Evolutionary conservation across 2,113 vertebrate species (phyloP).

Genomic region (Potamarius usumacintae): DNA sequence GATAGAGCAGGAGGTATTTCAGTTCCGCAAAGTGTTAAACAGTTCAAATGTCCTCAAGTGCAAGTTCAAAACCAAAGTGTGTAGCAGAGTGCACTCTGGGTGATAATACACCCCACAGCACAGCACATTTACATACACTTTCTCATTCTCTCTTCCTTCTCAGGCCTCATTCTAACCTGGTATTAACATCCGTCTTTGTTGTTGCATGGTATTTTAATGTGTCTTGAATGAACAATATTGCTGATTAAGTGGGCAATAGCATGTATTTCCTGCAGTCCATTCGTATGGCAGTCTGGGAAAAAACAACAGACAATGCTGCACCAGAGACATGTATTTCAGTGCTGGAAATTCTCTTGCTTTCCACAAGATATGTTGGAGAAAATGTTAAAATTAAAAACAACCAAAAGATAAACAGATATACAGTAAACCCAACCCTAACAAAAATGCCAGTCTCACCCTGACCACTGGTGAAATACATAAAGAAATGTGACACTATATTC

Average conservation of each 20-base stretch:
- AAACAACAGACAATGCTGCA: not conserved
- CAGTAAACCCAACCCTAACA: not conserved
- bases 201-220: not conserved
- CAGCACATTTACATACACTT: not conserved
- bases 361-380: not conserved
- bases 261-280: not conserved
- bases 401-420: not conserved
- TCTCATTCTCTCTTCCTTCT: not conserved
- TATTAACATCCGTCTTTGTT: not conserved
- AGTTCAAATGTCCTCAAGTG: not conserved
- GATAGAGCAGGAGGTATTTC: not conserved
- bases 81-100: constrained; percentile 5
- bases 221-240: not conserved
- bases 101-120: not conserved
- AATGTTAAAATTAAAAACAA: not conserved
- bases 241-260: not conserved
- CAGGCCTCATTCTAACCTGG: not conserved
- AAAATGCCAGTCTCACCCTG: not conserved
- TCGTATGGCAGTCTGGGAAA: not conserved
- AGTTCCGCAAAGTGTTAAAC: not conserved
- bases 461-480: not conserved
- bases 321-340: not conserved
- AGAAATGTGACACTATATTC: not conserved
- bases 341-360: not conserved
- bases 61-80: constrained; percentile 2